phyloP scores from a whole-genome alignment of 2,888 invertebrate species.

The Torymus texanus region DNA sequence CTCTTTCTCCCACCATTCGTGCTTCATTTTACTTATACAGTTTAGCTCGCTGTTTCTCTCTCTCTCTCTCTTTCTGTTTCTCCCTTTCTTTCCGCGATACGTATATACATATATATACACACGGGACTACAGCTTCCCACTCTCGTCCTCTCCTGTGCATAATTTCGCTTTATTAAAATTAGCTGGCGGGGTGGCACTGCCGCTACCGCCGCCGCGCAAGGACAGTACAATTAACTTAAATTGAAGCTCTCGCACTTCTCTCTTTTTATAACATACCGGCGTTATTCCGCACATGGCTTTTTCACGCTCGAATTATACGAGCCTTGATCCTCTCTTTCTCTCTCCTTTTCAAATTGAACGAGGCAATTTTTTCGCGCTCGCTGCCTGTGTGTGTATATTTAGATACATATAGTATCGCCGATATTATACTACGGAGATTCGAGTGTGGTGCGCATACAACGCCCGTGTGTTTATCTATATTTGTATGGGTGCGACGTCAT shows the following conservation, averaged over 20 bases:
- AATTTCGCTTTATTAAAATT: constrained; percentile 39
- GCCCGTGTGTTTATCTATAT: no score
- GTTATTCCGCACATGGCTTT: constrained; percentile 4
- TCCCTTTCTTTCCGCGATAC: not conserved
- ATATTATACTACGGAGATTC: no score
- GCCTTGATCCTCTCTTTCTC: no score
- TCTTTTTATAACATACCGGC: not conserved
- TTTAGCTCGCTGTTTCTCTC: not conserved
- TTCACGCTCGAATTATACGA: constrained; percentile 26
- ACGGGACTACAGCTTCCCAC: not conserved
- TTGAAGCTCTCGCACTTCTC: constrained; percentile 7
- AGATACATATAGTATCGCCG: no score
- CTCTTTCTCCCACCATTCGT: not conserved
- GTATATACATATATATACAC: not conserved
- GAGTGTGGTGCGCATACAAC: no score
- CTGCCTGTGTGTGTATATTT: no score
- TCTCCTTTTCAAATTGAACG: no score
- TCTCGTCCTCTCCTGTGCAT: constrained; percentile 11
- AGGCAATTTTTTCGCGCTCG: no score
- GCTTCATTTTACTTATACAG: no score
- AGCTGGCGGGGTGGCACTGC: not conserved
- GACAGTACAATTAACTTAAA: constrained; percentile 32
- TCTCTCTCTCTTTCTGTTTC: not conserved
- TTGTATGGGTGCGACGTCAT: no score
- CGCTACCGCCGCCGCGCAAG: not conserved